Evolutionary conservation across 1,140 invertebrate species (phyloP).

Genomic region (Macrocentrus cingulum): DNA sequence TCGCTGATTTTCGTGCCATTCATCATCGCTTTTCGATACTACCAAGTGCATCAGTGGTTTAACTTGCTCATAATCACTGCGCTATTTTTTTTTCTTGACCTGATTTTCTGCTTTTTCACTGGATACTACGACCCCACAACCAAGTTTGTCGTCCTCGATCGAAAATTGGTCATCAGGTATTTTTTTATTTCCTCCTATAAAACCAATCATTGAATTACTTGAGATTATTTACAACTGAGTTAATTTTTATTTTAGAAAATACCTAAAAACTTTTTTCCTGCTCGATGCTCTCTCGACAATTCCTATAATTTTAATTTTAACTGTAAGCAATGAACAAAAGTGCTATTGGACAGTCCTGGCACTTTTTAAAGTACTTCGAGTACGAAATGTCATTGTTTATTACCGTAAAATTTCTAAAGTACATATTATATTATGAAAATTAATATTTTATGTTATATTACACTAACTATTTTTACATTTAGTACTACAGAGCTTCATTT

Average conservation of each 20-base stretch:
- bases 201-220: no score
- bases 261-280: conserved; percentile 31
- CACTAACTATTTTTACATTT: conserved; percentile 5
- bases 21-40: conserved; percentile 36
- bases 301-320: conserved; percentile 33
- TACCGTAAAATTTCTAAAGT: conserved; percentile 20
- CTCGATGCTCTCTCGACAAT: conserved; percentile 39
- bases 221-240: no score
- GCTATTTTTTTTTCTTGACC: conserved; percentile 36
- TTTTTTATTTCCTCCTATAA: no score
- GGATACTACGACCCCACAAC: conserved; percentile 43
- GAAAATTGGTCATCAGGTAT: conserved; percentile 40
- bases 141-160: conserved; percentile 36
- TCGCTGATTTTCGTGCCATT: conserved; percentile 33
- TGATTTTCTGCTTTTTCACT: conserved; percentile 43
- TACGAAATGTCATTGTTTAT: conserved; percentile 39
- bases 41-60: conserved; percentile 17
- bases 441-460: background rate
- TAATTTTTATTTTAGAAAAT: conserved; percentile 4
- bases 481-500: conserved; percentile 42
- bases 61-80: conserved; percentile 29
- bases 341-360: conserved; percentile 38
- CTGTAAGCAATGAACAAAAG: background rate
- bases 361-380: conserved; percentile 43
- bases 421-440: no score